Base-by-base conservation (phyloP, 2,797 vertebrate species). In the Pangasius larnaudii region DNA sequence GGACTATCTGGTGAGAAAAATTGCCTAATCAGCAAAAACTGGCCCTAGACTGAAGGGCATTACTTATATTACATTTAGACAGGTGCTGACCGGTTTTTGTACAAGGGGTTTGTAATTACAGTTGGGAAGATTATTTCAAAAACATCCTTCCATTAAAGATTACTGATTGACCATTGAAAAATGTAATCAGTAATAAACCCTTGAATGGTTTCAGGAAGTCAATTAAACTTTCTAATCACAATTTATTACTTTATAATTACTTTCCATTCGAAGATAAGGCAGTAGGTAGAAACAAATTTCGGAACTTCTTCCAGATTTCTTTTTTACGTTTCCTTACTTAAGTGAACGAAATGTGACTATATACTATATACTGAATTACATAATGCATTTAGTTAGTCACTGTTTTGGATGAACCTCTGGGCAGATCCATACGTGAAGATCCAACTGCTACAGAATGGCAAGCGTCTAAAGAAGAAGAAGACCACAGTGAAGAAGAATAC, bases 401-500 rank as follows among this genome's bases (percentile, higher is more conserved):
- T 74, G 61, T 53, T 13, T 30, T 88, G 7, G 82, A n/a, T 88
- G 51, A 53, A 78, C 75, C 16, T 90, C 58, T 90, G 84, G 91
- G 46, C 92, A 99, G 99, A 99, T 95, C 99, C 99, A 59, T 99
- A 99, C 0, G 99, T 99, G 92, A 99, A 99, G 95, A 99, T 99
- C 91, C 97, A 99, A 94, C 94, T 99, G 91, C 95, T 99, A 94
- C 98, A 99, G 95, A 99, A 98, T 0, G 98, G 99, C 24, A 99
- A 99, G 92, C 95, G 98, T 83, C 96, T 99, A 91, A 99, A 99
- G 96, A 99, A 99, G 94, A 99, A 99, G 96, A 99, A 99, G 95
- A 99, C 99, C 0, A 99, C 98, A 0, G 98, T 99, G 92, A 99
- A 99, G 94, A 99, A 99, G 95, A 99, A 99, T 95, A 99, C 98